Base-by-base conservation (phyloP, 1,140 invertebrate genomes). In the Subanguina moxae region DNA sequence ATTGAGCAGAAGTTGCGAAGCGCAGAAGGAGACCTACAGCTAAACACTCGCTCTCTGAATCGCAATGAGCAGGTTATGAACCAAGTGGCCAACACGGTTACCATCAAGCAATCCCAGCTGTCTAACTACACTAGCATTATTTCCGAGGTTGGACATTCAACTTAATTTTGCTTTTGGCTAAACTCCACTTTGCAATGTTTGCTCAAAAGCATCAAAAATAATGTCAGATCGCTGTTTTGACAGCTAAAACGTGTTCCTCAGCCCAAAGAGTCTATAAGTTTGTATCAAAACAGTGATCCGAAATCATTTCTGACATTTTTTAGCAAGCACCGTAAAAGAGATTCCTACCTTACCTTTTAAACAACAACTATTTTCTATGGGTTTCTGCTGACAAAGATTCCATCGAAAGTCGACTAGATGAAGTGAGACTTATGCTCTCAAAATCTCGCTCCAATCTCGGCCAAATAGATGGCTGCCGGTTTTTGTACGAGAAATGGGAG, bases 401-500 rank as follows among this genome's bases (percentile, higher is more conserved):
- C n/a, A 56, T 70, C 32, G 43, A 59, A 5, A 45, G 27, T 11
- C 67, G 57, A 28, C 45, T 72, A 21, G 57, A 23, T 23, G 48
- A 67, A 23, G 13, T 73, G 28, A 62, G 68, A 15, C 23, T 46
- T 5, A 56, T 17, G 17, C 27, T 73, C 43, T 57, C 61, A 23
- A 61, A 71, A 27, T 28, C 27, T 19, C 68, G 71, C 17, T 48
- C 52, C 25, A 28, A 74, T 52, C 45, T 68, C 11, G 62, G 65
- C 15, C 64, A 63, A 56, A 63, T 74, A 1, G 65, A 68, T 32
- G 72, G 65, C 11, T 61, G 45, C 19, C 32, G 45, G 21, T 38
- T 65, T 30, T n/a, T 74, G 9, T 74, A 72, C 30, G 57, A 64
- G 7, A 64, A 73, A 27, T 74, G 67, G 48, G 66, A 57, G 42